A percentile compares a stretch with the other conserved stretches of the same genome.
These are phyloP conservation scores for Molanna angustata DNA, from an alignment of 2,888 invertebrate species.

Conservation along the genomic window DNA sequence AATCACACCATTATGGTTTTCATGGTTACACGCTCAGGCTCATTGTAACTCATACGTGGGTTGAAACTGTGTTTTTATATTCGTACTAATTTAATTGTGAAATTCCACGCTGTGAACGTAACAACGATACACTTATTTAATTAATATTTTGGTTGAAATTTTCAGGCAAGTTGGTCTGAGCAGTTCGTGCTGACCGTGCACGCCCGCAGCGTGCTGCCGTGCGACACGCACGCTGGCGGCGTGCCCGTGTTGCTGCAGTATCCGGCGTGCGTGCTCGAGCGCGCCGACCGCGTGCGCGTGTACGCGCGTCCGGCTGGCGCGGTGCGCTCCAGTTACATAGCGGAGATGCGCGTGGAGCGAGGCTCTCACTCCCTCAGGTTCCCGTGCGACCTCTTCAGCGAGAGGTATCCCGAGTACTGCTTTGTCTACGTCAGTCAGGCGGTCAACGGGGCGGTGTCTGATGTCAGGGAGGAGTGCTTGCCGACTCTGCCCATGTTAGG, in stretches of 20 bases:
- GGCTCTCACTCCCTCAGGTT: slow-evolving; percentile 75
- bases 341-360: slow-evolving; percentile 63
- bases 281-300: slow-evolving; percentile 74
- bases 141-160: too few relatives aligned
- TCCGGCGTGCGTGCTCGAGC: slow-evolving; percentile 75
- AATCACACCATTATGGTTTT: too few relatives aligned
- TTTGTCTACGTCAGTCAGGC: slow-evolving; percentile 86
- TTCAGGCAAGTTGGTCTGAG: slow-evolving; percentile 82
- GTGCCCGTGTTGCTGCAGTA: slow-evolving; percentile 80
- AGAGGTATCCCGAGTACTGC: slow-evolving; percentile 81
- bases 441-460: slow-evolving; percentile 79
- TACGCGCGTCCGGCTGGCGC: slow-evolving; percentile 70
- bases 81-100: too few relatives aligned
- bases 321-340: slow-evolving; percentile 53
- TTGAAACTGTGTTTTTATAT: too few relatives aligned
- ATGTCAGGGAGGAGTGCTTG: slow-evolving; percentile 80
- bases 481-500: slow-evolving; percentile 80
- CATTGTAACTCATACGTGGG: too few relatives aligned
- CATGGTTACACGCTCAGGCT: too few relatives aligned
- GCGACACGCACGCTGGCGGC: slow-evolving; percentile 68
- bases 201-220: slow-evolving; percentile 79
- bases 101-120: too few relatives aligned
- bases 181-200: slow-evolving; percentile 83
- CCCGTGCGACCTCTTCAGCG: slow-evolving; percentile 79
- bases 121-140: too few relatives aligned